These are phyloP conservation scores for Choristoneura fumiferana DNA, from an alignment of 1,140 invertebrate species.

Conservation along the genomic window DNA sequence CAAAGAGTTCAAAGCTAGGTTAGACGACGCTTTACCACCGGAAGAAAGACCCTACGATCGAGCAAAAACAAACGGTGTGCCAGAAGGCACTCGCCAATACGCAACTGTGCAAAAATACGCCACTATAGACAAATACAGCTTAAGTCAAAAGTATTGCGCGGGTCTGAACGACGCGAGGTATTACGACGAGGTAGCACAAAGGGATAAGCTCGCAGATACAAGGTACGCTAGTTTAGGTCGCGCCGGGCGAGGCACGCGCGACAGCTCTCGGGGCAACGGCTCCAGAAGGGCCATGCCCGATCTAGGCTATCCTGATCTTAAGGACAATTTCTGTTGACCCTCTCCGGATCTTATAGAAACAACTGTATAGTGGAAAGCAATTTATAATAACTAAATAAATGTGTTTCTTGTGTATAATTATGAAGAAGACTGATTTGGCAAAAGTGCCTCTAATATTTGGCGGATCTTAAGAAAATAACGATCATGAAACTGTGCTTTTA, in stretches of 20 bases:
- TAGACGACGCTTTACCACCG: constrained; percentile 68
- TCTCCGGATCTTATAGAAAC: constrained; percentile 82
- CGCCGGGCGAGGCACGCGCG: constrained; percentile 73
- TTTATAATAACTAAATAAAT: constrained; percentile 25
- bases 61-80: constrained; percentile 77
- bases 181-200: constrained; percentile 72
- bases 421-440: constrained; percentile 68
- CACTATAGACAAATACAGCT: constrained; percentile 76
- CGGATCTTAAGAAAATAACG: neutral
- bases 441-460: constrained; percentile 54
- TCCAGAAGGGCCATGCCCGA: constrained; percentile 79
- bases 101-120: constrained; percentile 76
- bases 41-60: constrained; percentile 81
- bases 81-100: constrained; percentile 71
- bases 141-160: constrained; percentile 77
- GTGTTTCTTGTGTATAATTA: constrained; percentile 41
- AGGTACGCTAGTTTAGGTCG: constrained; percentile 72
- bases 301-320: constrained; percentile 81
- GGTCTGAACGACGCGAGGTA: constrained; percentile 75
- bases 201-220: constrained; percentile 69
- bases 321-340: constrained; percentile 87
- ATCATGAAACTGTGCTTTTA: neutral
- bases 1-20: constrained; percentile 80
- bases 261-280: constrained; percentile 56
- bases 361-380: constrained; percentile 71